These are phyloP conservation scores for Triops cancriformis DNA, from an alignment of 1,140 invertebrate genomes.

Conservation along the genomic window DNA sequence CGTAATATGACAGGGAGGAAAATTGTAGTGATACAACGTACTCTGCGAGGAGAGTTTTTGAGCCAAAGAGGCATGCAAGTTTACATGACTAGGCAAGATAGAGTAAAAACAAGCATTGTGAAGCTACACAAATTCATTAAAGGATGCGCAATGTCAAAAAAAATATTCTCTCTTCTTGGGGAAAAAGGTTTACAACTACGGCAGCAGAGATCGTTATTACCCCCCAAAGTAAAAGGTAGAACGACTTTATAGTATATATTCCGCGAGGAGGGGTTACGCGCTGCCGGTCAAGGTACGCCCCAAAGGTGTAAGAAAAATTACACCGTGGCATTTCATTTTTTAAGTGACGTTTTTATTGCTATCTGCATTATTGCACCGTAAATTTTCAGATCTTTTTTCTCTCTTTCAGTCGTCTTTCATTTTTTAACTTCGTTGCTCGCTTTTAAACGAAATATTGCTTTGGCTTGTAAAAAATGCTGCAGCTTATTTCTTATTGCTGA, in stretches of 20 bases:
- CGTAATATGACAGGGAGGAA: not conserved
- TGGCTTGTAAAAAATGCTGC: not conserved
- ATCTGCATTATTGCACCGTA: constrained; percentile 10
- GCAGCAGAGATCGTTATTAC: not conserved
- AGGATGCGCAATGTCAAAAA: not conserved
- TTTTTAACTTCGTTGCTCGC: not conserved
- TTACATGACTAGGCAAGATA: not conserved
- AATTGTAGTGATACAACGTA: not conserved
- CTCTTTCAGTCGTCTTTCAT: not conserved
- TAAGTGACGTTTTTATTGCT: not conserved
- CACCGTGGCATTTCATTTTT: not conserved
- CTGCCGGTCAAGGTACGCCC: not conserved
- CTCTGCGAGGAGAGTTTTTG: not conserved
- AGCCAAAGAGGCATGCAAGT: not conserved
- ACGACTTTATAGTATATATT: not conserved
- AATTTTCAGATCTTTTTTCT: not conserved
- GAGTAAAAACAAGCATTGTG: not conserved
- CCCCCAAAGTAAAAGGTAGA: not conserved
- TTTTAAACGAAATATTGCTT: constrained; percentile 6
- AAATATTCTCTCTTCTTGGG: not conserved
- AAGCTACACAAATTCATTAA: constrained; percentile 7
- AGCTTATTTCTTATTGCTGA: constrained; percentile 11
- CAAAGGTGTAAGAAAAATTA: not conserved
- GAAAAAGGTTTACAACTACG: not conserved
- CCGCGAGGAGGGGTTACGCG: not conserved